Conservation (phyloP, 1,140 invertebrate genomes). For the Tachypleus tridentatus region DNA sequence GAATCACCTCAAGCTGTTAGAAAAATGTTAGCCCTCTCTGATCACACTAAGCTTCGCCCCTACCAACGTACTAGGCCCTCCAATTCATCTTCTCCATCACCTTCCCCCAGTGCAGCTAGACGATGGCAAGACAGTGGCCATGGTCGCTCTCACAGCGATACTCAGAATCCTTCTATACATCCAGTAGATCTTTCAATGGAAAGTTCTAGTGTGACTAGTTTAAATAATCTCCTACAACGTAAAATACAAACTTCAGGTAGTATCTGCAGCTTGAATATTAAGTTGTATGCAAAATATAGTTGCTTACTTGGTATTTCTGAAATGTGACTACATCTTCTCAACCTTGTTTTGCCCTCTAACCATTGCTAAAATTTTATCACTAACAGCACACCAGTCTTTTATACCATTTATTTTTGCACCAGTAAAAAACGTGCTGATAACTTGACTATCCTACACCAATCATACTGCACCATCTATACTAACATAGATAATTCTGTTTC, state of each 20-base stretch:
- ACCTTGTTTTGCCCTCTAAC: too few relatives aligned
- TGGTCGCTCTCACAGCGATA: slow-evolving; percentile 78
- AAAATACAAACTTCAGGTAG: slow-evolving; percentile 72
- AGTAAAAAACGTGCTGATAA: too few relatives aligned
- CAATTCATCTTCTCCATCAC: slow-evolving; percentile 34
- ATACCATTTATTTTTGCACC: too few relatives aligned
- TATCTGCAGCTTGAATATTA: slow-evolving; percentile 20
- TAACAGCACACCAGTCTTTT: too few relatives aligned
- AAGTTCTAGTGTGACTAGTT: slow-evolving; percentile 85
- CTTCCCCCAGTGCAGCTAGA: slow-evolving; percentile 33
- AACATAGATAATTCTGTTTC: too few relatives aligned
- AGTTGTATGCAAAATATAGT: too few relatives aligned
- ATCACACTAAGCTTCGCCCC: slow-evolving; percentile 65
- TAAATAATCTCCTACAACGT: slow-evolving; percentile 72
- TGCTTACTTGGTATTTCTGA: too few relatives aligned
- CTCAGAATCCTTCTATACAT: slow-evolving; percentile 50
- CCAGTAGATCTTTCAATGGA: slow-evolving; percentile 85
- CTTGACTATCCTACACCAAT: too few relatives aligned
- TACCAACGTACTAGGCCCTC: slow-evolving; percentile 60
- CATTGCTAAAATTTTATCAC: too few relatives aligned
- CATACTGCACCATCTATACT: too few relatives aligned
- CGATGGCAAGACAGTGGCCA: slow-evolving; percentile 40
- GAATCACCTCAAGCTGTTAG: slow-evolving; percentile 90
- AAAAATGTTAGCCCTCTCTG: slow-evolving; percentile 75
- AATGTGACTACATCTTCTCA: too few relatives aligned